Base-by-base conservation (phyloP, 2,888 invertebrate species). In the Macroteleia sp. region DNA sequence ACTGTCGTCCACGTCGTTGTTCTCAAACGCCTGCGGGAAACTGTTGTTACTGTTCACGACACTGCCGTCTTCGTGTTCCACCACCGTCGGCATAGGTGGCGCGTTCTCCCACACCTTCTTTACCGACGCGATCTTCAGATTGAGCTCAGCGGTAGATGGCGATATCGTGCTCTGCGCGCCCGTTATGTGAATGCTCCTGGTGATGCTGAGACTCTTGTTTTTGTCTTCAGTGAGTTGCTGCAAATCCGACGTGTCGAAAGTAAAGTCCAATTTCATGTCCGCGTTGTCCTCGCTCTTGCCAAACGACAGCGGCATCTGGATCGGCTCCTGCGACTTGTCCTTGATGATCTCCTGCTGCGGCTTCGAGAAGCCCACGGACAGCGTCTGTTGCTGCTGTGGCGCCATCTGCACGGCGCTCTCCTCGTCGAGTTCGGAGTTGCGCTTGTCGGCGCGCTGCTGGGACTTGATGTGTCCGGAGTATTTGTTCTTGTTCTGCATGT, bases 61-160 rank as follows among this genome's bases (percentile, higher is more conserved):
- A 89, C 93, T 92, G 84, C 92, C 82, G 88, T 93, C 92, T 46
- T 92, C 91, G 81, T 93, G 93, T 85, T 95, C 95, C 16, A 94
- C 94, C 14, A 94, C 95, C 0, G 95, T 94, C 12, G 95, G 94
- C 95, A 95, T 95, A 3, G 93, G 92, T 9, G 93, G 92, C 1
- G 92, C 92, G 79, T 91, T 94, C 87, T 97, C 96, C 96, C 96
- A 97, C 12, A 94, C 94, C 84, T 96, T 97, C 92, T 98, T 98
- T 42, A 98, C 98, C 80, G 97, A 97, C 32, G 97, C 97, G 84
- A 98, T 98, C 92, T 98, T 98, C 92, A 97, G 94, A 92, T 97
- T 97, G 82, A 98, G 94, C 91, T 98, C 98, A 34, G 97, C 97
- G 34, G 97, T 96, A 80, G 96, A 94, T 14, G 95, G 95, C 9